Conservation (phyloP, 2,888 invertebrate species). For the Melipona beecheii region DNA sequence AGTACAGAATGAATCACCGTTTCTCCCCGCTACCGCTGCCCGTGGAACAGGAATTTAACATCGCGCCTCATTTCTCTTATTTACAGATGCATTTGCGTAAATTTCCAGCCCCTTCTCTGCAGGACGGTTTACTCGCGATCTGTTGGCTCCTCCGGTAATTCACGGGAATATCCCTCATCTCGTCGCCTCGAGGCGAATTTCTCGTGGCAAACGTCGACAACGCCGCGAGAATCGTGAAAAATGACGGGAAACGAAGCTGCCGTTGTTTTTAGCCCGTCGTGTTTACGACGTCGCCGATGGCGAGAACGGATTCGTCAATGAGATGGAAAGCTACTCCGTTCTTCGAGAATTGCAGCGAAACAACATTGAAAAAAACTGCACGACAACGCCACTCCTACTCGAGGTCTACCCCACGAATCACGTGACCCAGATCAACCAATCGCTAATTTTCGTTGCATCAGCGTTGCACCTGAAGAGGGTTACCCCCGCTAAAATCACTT, state of each 20-base stretch:
- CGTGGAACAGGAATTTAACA: slow-evolving; percentile 62
- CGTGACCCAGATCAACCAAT: no score
- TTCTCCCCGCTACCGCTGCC: slow-evolving; percentile 40
- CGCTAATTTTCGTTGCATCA: no score
- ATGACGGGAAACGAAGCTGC: slow-evolving; percentile 18
- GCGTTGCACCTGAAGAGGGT: no score
- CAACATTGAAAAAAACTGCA: no score
- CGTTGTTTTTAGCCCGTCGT: not conserved
- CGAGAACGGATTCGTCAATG: not conserved
- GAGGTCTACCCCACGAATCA: no score
- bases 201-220: slow-evolving; percentile 24
- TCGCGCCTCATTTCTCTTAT: slow-evolving; percentile 66
- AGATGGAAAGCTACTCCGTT: not conserved
- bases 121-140: slow-evolving; percentile 46
- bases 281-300: not conserved
- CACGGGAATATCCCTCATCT: slow-evolving; percentile 37
- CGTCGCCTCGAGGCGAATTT: slow-evolving; percentile 31
- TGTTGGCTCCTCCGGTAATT: slow-evolving; percentile 28
- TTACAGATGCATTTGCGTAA: slow-evolving; percentile 65
- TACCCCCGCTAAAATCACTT: no score
- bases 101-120: slow-evolving; percentile 30
- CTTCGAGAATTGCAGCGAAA: not conserved
- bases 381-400: no score
- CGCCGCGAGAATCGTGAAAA: slow-evolving; percentile 8
- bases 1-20: slow-evolving; percentile 67